Base-by-base conservation (phyloP, 2,888 invertebrate species). In the Hirtodrosophila trivittata region DNA sequence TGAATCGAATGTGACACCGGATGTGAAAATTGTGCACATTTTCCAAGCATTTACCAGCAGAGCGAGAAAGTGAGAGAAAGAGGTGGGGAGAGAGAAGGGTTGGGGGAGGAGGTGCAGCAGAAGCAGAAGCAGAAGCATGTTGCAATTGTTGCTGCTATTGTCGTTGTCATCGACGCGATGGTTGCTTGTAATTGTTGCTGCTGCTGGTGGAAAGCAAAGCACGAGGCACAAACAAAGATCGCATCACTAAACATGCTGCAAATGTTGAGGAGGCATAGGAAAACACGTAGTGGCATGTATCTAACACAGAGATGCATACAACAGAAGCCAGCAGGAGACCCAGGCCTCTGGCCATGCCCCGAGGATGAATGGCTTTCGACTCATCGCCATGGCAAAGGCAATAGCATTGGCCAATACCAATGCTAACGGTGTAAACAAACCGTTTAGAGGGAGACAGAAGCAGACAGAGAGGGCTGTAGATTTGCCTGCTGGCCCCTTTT, bases 1-100 rank as follows among this genome's bases (percentile, higher is more conserved):
- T 87, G 86, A 87, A 87, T 87, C 86, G 77, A 86, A 87, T 87
- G 87, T 87, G 87, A 87, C 86, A 85, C 85, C 87, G 86, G 86
- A 87, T 87, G 86, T 85, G 77, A 86, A 85, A 85, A 86, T 82
- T 83, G 78, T 81, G 82, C 85, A 82, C 85, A 82, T 82, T 85
- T 82, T 85, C 85, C 85, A 81, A 76, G 81, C 82, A 82, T 82
- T 81, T 81, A 75, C 39, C 77, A 55, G 60, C 63, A 43, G 57
- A 58, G 46, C 43, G 57, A 55, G 57, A 56, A 57, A 62, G 59
- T 10, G 9, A 41, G 16, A 14, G 21, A 35, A 35, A 35, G 7
- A 14, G 25, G 13, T 8, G 12, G 35, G 43, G 45, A 33, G 12
- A 30, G 18, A 38, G 13, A 25, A 9, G 25, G 38, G 16, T 7